Conservation (phyloP, 2,113 vertebrate species). For the Centrocercus urophasianus region DNA sequence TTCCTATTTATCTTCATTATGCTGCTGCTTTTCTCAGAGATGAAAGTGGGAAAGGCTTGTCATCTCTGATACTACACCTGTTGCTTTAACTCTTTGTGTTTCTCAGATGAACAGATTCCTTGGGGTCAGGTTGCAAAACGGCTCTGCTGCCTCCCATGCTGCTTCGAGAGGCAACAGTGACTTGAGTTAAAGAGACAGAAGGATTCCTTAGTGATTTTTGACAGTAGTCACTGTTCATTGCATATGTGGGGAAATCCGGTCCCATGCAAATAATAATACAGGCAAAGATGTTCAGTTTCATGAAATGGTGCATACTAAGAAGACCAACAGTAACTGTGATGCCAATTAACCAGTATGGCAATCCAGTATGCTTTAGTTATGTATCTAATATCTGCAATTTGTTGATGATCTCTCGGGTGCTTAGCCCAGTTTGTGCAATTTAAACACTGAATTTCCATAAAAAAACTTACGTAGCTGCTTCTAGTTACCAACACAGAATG, state of each 20-base stretch:
- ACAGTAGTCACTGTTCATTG: not conserved
- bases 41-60: conserved; percentile 42
- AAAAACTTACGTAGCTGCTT: not conserved
- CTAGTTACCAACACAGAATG: not conserved
- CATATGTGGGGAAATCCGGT: not conserved
- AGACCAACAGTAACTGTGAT: fast-evolving
- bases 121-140: not conserved
- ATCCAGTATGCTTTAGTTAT: not conserved
- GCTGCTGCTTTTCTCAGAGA: conserved; percentile 30
- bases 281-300: not conserved
- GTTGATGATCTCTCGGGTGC: not conserved
- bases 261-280: not conserved
- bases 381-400: not conserved
- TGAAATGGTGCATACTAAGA: not conserved
- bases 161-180: fast-evolving
- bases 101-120: not conserved
- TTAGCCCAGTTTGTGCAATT: not conserved
- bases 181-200: not conserved
- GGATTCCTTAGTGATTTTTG: not conserved
- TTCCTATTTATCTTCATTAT: conserved; percentile 79
- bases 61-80: conserved; percentile 42
- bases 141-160: not conserved
- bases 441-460: not conserved
- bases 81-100: not conserved
- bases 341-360: not conserved